Evolutionary conservation across 2,888 invertebrate species (phyloP), one percentile per base, ranked within the genome.

Genomic region (Pyrocoelia pectoralis): DNA sequence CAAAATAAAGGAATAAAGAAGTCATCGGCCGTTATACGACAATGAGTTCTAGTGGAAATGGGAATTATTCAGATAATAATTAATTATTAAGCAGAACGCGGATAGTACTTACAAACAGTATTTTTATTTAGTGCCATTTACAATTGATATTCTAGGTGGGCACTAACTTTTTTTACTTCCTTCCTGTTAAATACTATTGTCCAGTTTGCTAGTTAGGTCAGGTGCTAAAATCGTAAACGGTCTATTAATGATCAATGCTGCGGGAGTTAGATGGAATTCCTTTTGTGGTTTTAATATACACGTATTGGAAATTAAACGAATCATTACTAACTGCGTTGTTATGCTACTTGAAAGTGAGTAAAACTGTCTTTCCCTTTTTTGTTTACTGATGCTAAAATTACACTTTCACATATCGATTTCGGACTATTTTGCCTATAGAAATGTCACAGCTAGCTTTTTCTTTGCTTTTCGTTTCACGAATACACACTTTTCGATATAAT

Each of bases 1-100:
- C 12, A 13, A 51, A 15, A 48, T 49, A 50, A 14, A 17, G 15
- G 40, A 13, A 15, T 15, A 46, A 46, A 53, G 48, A 51, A 61
- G 61, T 61, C 61, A 49, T 61, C 55, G 61, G 28, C 56, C 61
- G 61, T 61, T 61, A 56, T 49, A 51, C 51, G 17, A 43, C 41
- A 29, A 29, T 51, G 51, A 55, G 50, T 56, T 49, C 61, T 55
- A 40, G 29, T 50, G 24, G 56, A 18, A 51, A 40, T 51, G 24
- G 8, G 33, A 4, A 33, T 33, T 33, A 33, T 8, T 33, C 10
- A 33, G 33, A 33, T 33, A 33, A 33, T 33, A 33, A 33, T 4
- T 33, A 33, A 33, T 33, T 33, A 10, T n/a, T 33, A 33, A n/a
- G 33, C 33, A 33, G 9, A n/a, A 33, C 33, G 33, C 24, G 24